Percentiles rank a stretch among this genome's conserved stretches.
Conservation (phyloP, 2,113 vertebrate genomes). For the Hippocampus comes region DNA sequence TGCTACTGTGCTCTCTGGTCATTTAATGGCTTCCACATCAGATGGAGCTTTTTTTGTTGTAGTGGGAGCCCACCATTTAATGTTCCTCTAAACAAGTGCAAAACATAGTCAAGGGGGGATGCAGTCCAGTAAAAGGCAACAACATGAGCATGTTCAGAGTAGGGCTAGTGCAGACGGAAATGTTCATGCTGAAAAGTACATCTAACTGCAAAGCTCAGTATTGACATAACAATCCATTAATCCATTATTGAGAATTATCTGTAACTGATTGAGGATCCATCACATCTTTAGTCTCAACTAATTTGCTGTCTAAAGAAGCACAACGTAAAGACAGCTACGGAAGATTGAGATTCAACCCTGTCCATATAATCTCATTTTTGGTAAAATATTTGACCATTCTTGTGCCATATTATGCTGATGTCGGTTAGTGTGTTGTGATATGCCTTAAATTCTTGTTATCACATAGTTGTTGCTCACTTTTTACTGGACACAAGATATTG, state of each 20-base stretch:
- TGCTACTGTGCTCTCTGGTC: conserved; percentile 28
- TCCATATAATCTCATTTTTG: no score
- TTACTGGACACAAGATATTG: no score
- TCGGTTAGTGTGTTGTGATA: no score
- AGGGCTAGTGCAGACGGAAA: conserved; percentile 14
- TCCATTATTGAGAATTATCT: not conserved
- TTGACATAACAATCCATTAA: not conserved
- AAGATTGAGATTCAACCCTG: no score
- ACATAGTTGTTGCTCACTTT: no score
- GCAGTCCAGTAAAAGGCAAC: not conserved
- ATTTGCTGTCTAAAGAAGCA: not conserved
- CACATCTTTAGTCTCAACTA: not conserved
- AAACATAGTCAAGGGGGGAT: conserved; percentile 14
- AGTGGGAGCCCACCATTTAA: conserved; percentile 43
- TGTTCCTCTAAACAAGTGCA: conserved; percentile 38
- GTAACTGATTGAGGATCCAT: not conserved
- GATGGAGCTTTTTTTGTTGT: conserved; percentile 40
- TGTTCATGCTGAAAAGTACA: not conserved
- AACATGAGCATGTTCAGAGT: not conserved
- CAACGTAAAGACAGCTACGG: not conserved
- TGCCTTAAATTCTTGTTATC: no score
- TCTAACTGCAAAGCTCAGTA: not conserved
- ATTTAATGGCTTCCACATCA: conserved; percentile 47
- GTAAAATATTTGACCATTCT: no score
- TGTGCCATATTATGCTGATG: no score